These are phyloP conservation scores for Mesoclemmys tuberculata DNA, from an alignment of 2,113 vertebrate species.

Conservation along the genomic window DNA sequence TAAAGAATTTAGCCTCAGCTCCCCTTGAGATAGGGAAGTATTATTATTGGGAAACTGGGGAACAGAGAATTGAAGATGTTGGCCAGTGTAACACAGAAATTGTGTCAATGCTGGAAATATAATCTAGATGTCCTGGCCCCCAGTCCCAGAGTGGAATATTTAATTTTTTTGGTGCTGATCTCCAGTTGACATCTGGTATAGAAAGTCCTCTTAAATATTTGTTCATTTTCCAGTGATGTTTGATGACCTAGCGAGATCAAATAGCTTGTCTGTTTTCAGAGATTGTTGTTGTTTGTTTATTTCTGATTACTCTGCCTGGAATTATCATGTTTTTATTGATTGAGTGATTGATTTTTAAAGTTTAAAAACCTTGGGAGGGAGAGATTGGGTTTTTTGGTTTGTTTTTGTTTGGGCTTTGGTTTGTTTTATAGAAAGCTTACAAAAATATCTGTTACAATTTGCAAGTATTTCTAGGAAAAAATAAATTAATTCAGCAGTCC, in stretches of 20 bases:
- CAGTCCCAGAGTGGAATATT: conserved; percentile 16
- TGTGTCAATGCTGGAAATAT: not conserved
- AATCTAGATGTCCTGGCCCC: conserved; percentile 10
- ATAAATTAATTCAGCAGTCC: not conserved
- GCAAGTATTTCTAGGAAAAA: not conserved
- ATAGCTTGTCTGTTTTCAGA: not conserved
- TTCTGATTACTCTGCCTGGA: not conserved
- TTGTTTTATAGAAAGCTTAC: not conserved
- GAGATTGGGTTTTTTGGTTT: not conserved
- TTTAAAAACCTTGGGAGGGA: not conserved
- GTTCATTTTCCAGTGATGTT: accelerated
- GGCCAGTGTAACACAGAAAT: accelerated
- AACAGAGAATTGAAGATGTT: not conserved
- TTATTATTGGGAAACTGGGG: not conserved
- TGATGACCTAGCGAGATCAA: not conserved
- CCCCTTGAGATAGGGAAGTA: not conserved
- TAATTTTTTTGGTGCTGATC: not conserved
- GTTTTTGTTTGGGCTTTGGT: not conserved
- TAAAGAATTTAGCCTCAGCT: not conserved
- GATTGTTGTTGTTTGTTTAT: not conserved
- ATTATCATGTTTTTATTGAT: not conserved
- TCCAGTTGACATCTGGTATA: not conserved
- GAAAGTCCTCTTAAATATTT: not conserved
- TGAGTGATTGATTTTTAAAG: not conserved
- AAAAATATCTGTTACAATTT: not conserved